Evolutionary conservation across 2,888 invertebrate species (phyloP).

Genomic region (Machimus atricapillus): DNA sequence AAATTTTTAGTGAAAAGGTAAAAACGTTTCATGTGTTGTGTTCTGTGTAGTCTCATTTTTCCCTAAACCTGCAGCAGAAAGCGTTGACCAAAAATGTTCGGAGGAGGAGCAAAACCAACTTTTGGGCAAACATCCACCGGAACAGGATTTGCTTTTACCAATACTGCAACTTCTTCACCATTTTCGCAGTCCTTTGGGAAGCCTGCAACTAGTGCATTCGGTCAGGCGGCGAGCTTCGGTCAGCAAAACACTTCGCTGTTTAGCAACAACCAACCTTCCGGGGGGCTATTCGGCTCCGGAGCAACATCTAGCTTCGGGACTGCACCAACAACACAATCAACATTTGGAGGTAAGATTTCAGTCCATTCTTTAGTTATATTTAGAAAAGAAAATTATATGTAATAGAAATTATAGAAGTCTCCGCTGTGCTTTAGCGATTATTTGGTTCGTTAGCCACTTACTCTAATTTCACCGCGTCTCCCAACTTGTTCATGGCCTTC

Average conservation of each 20-base stretch:
- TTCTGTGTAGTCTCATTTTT: background rate
- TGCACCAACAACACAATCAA: slow-evolving; percentile 62
- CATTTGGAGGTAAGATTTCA: slow-evolving; percentile 59
- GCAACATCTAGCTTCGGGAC: slow-evolving; percentile 72
- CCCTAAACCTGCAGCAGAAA: background rate
- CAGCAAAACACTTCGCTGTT: slow-evolving; percentile 66
- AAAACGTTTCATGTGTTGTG: background rate
- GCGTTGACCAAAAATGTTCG: slow-evolving; percentile 48
- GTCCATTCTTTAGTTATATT: background rate
- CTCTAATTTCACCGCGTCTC: background rate
- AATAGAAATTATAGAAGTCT: background rate
- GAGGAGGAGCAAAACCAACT: slow-evolving; percentile 56
- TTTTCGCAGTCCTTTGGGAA: slow-evolving; percentile 67
- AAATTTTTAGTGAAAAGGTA: background rate
- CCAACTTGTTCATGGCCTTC: background rate
- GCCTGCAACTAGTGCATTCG: slow-evolving; percentile 70
- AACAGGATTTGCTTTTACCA: slow-evolving; percentile 58
- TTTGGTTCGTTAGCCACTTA: background rate
- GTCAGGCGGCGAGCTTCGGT: slow-evolving; percentile 75
- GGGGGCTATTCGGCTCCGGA: slow-evolving; percentile 70
- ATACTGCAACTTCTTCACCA: slow-evolving; percentile 57
- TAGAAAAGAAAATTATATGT: background rate
- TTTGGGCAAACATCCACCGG: slow-evolving; percentile 62
- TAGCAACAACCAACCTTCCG: slow-evolving; percentile 64
- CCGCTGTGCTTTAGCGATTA: background rate